These are phyloP conservation scores for Onychostruthus taczanowskii DNA, from an alignment of 2,113 vertebrate genomes.

Conservation along the genomic window DNA sequence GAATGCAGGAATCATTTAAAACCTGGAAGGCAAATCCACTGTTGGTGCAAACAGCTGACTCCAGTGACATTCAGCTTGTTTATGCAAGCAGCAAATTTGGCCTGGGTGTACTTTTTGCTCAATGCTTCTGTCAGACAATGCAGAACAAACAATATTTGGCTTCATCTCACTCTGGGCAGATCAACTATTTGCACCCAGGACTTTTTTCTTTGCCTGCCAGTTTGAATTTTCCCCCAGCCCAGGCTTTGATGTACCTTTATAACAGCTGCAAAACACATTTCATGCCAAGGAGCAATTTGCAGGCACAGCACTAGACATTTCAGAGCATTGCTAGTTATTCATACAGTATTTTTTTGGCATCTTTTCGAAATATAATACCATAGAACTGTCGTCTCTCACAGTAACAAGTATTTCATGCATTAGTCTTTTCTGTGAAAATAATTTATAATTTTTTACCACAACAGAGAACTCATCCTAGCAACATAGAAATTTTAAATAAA, in stretches of 20 bases:
- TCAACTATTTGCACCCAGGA: conserved; percentile 41
- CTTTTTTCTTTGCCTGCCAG: conserved; percentile 32
- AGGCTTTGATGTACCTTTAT: conserved; percentile 58
- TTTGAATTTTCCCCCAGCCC: conserved; percentile 39
- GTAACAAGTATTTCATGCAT: conserved; percentile 56
- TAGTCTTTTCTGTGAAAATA: conserved; percentile 50
- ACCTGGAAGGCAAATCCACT: conserved; percentile 36
- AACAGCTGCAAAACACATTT: conserved; percentile 65
- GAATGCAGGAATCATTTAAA: conserved; percentile 23
- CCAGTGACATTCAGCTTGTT: conserved; percentile 57
- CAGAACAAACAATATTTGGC: conserved; percentile 54
- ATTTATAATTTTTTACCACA: conserved; percentile 40
- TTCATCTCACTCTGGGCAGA: conserved; percentile 47
- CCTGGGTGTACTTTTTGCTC: conserved; percentile 15
- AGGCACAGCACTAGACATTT: conserved; percentile 55
- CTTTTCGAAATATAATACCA: conserved; percentile 35
- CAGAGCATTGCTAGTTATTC: conserved; percentile 52
- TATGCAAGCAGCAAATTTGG: conserved; percentile 46
- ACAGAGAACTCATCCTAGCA: conserved; percentile 17
- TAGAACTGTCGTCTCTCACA: conserved; percentile 34
- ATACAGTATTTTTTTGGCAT: conserved; percentile 53
- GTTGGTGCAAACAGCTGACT: conserved; percentile 38
- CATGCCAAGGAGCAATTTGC: conserved; percentile 62
- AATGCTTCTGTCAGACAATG: conserved; percentile 43
- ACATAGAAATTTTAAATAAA: neutral